Percentiles rank a stretch among this genome's conserved stretches.
Conservation (phyloP, 2,113 vertebrate genomes). For the Melanerpes aurifrons region DNA sequence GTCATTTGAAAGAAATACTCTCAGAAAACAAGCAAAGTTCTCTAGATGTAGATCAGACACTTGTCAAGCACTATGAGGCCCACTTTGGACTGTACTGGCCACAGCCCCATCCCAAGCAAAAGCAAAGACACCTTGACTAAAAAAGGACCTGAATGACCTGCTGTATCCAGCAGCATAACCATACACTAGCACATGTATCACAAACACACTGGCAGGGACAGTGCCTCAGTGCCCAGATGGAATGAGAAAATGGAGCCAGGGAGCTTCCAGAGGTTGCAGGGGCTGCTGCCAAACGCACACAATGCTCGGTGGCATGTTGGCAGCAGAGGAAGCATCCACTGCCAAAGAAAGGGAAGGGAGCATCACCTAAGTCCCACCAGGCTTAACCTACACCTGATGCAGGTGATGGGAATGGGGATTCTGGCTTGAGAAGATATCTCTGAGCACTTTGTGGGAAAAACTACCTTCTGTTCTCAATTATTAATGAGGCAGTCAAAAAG, state of each 20-base stretch:
- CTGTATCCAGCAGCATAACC: background rate
- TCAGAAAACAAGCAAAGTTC: background rate
- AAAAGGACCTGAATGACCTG: background rate
- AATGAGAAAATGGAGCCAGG: background rate
- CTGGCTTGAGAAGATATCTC: background rate
- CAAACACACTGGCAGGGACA: accelerated
- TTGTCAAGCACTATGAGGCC: background rate
- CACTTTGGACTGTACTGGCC: background rate
- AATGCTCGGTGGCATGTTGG: background rate
- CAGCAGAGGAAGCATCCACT: background rate
- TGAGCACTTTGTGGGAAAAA: background rate
- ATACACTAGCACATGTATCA: background rate
- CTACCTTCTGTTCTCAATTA: background rate
- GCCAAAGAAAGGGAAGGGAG: background rate
- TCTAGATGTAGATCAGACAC: background rate
- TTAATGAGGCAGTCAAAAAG: background rate
- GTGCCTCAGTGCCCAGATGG: background rate
- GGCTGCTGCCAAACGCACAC: background rate
- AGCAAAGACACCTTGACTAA: background rate
- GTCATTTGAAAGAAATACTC: background rate
- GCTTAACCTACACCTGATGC: background rate
- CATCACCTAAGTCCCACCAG: background rate
- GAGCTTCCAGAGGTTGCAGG: background rate
- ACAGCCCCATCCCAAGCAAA: background rate
- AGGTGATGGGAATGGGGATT: background rate